Base-by-base conservation (phyloP, 1,140 invertebrate species). In the Drosophila ironensis region DNA sequence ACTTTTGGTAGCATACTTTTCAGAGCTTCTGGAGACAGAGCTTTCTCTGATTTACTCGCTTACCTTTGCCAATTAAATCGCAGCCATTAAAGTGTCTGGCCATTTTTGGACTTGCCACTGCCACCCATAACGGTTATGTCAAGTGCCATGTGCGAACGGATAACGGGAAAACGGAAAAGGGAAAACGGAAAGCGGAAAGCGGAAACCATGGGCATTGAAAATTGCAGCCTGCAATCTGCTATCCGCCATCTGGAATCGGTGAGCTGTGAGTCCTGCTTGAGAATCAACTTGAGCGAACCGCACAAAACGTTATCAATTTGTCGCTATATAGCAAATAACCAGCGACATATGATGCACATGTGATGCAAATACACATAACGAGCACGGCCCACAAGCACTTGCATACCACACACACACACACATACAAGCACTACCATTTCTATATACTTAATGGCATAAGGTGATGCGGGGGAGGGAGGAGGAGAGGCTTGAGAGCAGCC, bases 291-390 rank as follows among this genome's bases (percentile, higher is more conserved):
- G 81, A 86, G 71, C 75, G 81, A 87, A 86, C 63, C 54, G 57
- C 59, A 86, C 80, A 86, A 86, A 86, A 86, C 80, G 80, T 72
- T 86, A 86, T 86, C 80, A 86, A 86, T 86, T 86, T 86, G 80
- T 86, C 80, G 80, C 80, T 87, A 86, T 86, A 86, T 86, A 78
- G 66, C 57, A 74, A 56, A 70, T 59, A 70, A 59, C 52, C 66
- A 24, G 38, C 52, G 40, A 69, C 53, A 67, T 46, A 53, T 70
- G 48, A 41, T 33, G 14, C 11, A 11, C n/a, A 30, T 28, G 28
- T n/a, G 11, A 37, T 17, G 44, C 3, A 35, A 8, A 19, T 14
- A 19, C 25, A 14, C 3, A 30, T 6, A n/a, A n/a, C n/a, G n/a
- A n/a, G n/a, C n/a, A n/a, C n/a, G n/a, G n/a, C n/a, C n/a, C n/a